A percentile compares a stretch with the other conserved stretches of the same genome.
Conservation (phyloP, 2,888 invertebrate species). For the Tortrix viridana region DNA sequence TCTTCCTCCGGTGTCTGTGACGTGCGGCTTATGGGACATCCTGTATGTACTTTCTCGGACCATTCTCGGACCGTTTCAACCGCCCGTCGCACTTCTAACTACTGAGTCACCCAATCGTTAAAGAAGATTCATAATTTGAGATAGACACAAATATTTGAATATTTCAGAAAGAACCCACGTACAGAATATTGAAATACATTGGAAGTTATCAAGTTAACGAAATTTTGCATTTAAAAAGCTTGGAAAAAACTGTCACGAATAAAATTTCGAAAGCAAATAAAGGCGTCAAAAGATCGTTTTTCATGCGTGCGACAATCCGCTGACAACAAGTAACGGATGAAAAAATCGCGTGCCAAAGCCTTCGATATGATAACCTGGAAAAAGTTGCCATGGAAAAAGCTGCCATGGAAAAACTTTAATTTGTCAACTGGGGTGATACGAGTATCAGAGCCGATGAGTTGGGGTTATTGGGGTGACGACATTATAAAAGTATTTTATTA, state of each 20-base stretch:
- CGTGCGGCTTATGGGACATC: too few relatives aligned
- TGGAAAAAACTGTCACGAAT: not conserved
- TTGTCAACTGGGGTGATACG: conserved; percentile 31
- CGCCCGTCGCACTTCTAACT: too few relatives aligned
- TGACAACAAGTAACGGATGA: conserved; percentile 32
- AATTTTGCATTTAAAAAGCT: too few relatives aligned
- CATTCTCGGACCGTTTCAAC: too few relatives aligned
- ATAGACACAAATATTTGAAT: too few relatives aligned
- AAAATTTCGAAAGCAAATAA: conserved; percentile 4
- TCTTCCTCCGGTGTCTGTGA: too few relatives aligned
- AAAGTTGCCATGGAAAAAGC: conserved; percentile 35
- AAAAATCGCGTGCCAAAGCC: conserved; percentile 35
- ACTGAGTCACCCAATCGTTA: too few relatives aligned
- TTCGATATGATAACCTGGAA: conserved; percentile 36
- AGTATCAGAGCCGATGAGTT: conserved; percentile 19
- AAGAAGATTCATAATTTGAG: too few relatives aligned
- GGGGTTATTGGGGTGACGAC: conserved; percentile 10
- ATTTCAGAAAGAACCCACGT: too few relatives aligned
- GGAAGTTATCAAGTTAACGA: too few relatives aligned
- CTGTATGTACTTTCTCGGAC: too few relatives aligned
- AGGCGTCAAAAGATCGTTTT: conserved; percentile 13
- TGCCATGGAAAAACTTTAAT: conserved; percentile 34
- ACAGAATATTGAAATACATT: too few relatives aligned
- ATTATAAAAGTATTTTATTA: not conserved
- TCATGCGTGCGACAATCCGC: conserved; percentile 32